Evolutionary conservation across 2,113 vertebrate genomes (phyloP), one percentile per base, ranked within the genome.

Genomic region (Misgurnus anguillicaudatus): DNA sequence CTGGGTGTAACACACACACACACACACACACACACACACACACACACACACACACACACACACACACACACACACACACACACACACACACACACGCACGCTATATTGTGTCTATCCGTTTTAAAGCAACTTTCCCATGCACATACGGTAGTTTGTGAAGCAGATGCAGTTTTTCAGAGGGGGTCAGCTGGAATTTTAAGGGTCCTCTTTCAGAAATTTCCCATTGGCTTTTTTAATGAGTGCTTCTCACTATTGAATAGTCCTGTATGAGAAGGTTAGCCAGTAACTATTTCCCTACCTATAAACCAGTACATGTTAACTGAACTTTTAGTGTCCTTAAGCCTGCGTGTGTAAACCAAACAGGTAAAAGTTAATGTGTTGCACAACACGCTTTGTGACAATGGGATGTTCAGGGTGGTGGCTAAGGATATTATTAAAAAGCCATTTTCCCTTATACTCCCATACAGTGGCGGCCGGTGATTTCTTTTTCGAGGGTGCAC

Each of bases 171-270:
- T 7, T 36, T 21, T 58, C 53, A 72, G 38, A 41, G 61, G 62
- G 39, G 70, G 21, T 45, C 69, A 31, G 36, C 10, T 70, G 79
- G 79, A 81, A 81, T 81, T 19, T 81, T n/a, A 67, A 81, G 79
- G 62, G 79, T 63, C 65, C 73, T 76, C 73, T 70, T 21, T 0
- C 63, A 41, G 31, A 70, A 81, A 81, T 76, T 69, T 57, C 73
- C 51, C 72, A 63, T 21, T 69, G 72, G 31, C 36, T 81, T 66
- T 14, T 76, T 61, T 75, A 76, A 69, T 76, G 79, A 76, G 57
- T 16, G 47, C 3, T 16, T 80, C 72, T 76, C 48, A 66, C 9
- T 66, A 66, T 65, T 72, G 39, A 73, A 61, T 48, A 66, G 19
- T 60, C 13, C 13, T 21, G 3, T 73, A 16, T 42, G 38, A 75